Evolutionary conservation across 1,140 invertebrate genomes (phyloP).

Genomic region (Pissodes strobi): DNA sequence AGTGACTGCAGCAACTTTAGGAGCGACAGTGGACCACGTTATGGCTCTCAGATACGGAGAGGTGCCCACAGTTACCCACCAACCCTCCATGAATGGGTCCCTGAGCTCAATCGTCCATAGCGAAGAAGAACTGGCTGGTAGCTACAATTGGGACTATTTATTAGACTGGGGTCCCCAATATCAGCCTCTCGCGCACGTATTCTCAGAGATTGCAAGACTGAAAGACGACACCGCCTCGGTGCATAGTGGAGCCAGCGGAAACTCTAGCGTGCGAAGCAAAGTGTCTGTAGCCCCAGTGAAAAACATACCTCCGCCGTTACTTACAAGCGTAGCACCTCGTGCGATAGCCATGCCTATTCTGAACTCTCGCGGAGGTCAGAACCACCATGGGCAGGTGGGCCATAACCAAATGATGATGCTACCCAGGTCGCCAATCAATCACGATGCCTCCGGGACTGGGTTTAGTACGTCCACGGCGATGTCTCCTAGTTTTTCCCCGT

Average conservation of each 20-base stretch:
- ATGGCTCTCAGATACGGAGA: constrained; percentile 67
- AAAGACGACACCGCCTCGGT: constrained; percentile 90
- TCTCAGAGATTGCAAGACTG: constrained; percentile 93
- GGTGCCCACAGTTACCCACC: constrained; percentile 66
- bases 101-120: constrained; percentile 95
- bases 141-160: constrained; percentile 98
- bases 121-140: constrained; percentile 95
- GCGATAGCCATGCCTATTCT: constrained; percentile 77
- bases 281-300: constrained; percentile 61
- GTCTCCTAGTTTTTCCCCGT: constrained; percentile 93
- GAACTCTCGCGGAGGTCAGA: constrained; percentile 61
- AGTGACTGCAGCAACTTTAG: constrained; percentile 51
- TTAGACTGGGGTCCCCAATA: constrained; percentile 97
- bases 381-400: constrained; percentile 43
- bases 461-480: constrained; percentile 87
- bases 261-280: constrained; percentile 73
- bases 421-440: constrained; percentile 81
- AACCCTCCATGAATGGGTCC: constrained; percentile 90
- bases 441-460: constrained; percentile 69
- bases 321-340: constrained; percentile 83
- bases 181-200: constrained; percentile 94
- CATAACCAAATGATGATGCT: constrained; percentile 67
- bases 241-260: constrained; percentile 74
- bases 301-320: constrained; percentile 70
- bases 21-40: constrained; percentile 66